Evolutionary conservation across 2,797 vertebrate species (phyloP).

Genomic region (Carduelis carduelis): DNA sequence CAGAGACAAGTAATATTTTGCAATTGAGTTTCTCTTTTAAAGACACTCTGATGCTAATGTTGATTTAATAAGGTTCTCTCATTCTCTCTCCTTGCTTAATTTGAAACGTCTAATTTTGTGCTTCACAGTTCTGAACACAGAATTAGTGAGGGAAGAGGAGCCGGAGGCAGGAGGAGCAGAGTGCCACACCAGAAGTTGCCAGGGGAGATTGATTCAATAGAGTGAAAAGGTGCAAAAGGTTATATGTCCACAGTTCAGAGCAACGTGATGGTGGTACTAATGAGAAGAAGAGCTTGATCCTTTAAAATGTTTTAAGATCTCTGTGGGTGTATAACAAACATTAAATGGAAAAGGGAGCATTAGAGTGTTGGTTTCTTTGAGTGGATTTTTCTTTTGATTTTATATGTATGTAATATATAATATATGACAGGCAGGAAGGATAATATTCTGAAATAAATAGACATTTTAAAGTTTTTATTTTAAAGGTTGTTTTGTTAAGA

Average conservation of each 20-base stretch:
- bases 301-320: constrained; percentile 7
- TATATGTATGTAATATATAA: background rate
- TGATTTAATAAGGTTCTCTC: constrained; percentile 76
- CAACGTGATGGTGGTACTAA: constrained; percentile 17
- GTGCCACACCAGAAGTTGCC: constrained; percentile 50
- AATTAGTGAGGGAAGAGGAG: constrained; percentile 65
- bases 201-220: constrained; percentile 55
- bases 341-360: background rate
- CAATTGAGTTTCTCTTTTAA: constrained; percentile 60
- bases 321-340: background rate
- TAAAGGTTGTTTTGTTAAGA: constrained; percentile 35
- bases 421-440: background rate
- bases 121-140: constrained; percentile 73
- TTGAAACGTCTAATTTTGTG: constrained; percentile 77
- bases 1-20: constrained; percentile 61
- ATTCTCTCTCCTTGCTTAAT: constrained; percentile 64
- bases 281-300: background rate
- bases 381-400: constrained; percentile 46
- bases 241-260: background rate
- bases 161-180: constrained; percentile 9
- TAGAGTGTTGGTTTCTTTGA: background rate
- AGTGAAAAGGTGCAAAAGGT: constrained; percentile 52
- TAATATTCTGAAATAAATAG: background rate
- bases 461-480: constrained; percentile 42
- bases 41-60: constrained; percentile 71